phyloP scores from a whole-genome alignment of 2,113 vertebrate genomes.

The Corythoichthys intestinalis region DNA sequence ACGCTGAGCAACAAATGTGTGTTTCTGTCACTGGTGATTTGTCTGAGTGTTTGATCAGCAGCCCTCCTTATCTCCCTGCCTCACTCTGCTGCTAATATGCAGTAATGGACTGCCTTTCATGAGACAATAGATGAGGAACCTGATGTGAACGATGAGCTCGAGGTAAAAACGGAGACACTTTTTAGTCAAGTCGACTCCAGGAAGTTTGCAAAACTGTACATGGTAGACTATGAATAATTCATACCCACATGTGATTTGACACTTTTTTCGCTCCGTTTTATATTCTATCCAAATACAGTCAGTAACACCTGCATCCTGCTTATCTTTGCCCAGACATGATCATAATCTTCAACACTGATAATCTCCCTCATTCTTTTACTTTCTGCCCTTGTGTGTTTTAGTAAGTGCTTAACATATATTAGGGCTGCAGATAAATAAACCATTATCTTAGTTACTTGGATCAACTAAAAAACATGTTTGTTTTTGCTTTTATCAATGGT shows the following conservation, averaged over 20 bases:
- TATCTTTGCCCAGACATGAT: conserved; percentile 19
- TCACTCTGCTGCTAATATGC: conserved; percentile 65
- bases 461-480: conserved; percentile 49
- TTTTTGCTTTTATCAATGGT: conserved; percentile 44
- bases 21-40: conserved; percentile 72
- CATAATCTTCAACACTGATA: conserved; percentile 14
- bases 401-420: conserved; percentile 48
- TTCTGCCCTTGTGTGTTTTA: conserved; percentile 12
- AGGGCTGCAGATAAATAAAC: conserved; percentile 36
- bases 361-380: conserved; percentile 8
- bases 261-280: conserved; percentile 6
- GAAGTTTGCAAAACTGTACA: conserved; percentile 10
- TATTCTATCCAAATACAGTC: neutral
- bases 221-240: conserved; percentile 12
- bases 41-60: conserved; percentile 71
- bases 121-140: conserved; percentile 47
- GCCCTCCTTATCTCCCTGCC: conserved; percentile 60
- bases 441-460: conserved; percentile 32
- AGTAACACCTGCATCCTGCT: conserved; percentile 3
- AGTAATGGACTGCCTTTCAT: conserved; percentile 67
- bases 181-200: conserved; percentile 33
- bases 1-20: conserved; percentile 65
- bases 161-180: conserved; percentile 40
- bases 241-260: neutral
- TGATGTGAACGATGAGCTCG: conserved; percentile 60